Percentiles rank a stretch among this genome's conserved stretches.
These are phyloP conservation scores for Neria commutata DNA, from an alignment of 2,888 invertebrate genomes.

Conservation along the genomic window DNA sequence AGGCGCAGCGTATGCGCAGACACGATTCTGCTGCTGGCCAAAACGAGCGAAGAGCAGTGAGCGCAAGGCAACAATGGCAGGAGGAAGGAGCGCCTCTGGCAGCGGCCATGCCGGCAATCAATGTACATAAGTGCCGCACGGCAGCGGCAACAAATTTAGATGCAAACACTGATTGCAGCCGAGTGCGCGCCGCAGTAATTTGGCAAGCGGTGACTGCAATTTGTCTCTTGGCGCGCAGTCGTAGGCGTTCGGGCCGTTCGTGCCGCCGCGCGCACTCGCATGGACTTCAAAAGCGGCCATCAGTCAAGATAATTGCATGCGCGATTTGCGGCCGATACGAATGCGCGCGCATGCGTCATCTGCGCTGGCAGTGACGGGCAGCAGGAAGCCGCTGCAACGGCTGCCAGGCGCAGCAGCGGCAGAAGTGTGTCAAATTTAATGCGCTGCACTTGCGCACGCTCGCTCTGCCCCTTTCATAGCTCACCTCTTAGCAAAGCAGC, in stretches of 20 bases:
- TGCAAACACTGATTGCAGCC: conserved; percentile 19
- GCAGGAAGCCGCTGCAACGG: too few relatives aligned
- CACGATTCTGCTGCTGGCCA: neutral
- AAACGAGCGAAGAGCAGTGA: neutral
- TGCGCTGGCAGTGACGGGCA: neutral
- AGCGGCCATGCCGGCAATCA: neutral
- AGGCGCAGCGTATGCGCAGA: neutral
- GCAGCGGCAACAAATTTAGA: conserved; percentile 13
- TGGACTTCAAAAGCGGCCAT: neutral
- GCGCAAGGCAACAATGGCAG: neutral
- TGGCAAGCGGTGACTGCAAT: neutral
- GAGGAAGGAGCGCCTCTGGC: neutral
- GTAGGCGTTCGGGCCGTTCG: neutral
- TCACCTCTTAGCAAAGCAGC: too few relatives aligned
- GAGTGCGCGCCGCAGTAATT: neutral
- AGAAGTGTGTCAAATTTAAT: conserved; percentile 25
- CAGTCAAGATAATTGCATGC: neutral
- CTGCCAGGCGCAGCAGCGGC: too few relatives aligned
- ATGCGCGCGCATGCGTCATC: too few relatives aligned
- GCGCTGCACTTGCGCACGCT: neutral
- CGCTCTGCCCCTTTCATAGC: too few relatives aligned
- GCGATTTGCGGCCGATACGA: neutral
- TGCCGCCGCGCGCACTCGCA: neutral
- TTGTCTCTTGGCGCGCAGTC: neutral
- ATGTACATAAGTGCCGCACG: neutral